These are phyloP conservation scores for Eublepharis macularius DNA, from an alignment of 2,113 vertebrate genomes.

Conservation along the genomic window DNA sequence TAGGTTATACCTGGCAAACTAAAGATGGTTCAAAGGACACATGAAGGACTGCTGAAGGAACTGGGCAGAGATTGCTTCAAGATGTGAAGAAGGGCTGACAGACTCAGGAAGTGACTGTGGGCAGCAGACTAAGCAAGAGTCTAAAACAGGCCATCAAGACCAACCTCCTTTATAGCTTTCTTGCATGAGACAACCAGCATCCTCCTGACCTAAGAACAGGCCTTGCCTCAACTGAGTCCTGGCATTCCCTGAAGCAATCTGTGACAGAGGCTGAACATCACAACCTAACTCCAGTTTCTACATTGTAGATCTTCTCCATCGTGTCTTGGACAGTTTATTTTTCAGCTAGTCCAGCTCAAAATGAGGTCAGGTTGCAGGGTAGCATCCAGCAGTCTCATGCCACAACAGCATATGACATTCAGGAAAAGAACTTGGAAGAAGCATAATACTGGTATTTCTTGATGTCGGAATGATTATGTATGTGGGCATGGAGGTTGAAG, in stretches of 20 bases:
- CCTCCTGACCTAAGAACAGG: not conserved
- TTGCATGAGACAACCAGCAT: rapidly evolving
- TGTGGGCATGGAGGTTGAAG: conserved; percentile 82
- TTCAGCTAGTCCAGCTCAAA: rapidly evolving
- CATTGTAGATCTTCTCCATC: not conserved
- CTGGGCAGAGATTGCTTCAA: not conserved
- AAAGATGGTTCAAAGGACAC: not conserved
- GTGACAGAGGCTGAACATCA: not conserved
- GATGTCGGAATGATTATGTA: conserved; percentile 78
- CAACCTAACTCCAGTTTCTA: not conserved
- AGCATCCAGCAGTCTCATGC: conserved; percentile 73
- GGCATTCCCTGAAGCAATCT: rapidly evolving
- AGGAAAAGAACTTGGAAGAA: conserved; percentile 82
- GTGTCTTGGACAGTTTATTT: not conserved
- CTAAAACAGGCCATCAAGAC: not conserved
- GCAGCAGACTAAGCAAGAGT: too few relatives aligned
- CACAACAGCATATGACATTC: conserved; percentile 76
- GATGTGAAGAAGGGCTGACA: not conserved
- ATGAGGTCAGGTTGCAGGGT: conserved; percentile 52
- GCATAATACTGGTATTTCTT: conserved; percentile 76
- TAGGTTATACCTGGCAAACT: not conserved
- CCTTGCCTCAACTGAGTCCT: too few relatives aligned
- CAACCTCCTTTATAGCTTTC: not conserved
- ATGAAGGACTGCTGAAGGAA: not conserved
- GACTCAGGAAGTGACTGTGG: too few relatives aligned